Evolutionary conservation across 2,113 vertebrate genomes (phyloP).

Genomic region (Myiagra hebetior): DNA sequence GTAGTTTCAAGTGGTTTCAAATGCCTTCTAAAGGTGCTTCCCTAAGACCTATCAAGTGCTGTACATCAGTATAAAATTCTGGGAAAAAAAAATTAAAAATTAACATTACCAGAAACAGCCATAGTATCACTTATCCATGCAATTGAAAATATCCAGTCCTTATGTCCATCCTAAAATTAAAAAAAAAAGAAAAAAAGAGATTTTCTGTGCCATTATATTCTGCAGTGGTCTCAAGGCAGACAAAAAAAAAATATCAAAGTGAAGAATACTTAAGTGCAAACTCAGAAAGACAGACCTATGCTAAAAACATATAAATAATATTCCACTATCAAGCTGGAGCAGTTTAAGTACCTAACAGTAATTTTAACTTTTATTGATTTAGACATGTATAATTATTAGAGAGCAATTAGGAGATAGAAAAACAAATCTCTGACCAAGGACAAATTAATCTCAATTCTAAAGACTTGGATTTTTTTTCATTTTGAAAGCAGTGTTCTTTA

Average conservation of each 20-base stretch:
- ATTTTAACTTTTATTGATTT: background rate
- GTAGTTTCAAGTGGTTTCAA: background rate
- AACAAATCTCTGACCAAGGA: background rate
- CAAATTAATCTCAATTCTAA: background rate
- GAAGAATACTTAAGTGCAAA: background rate
- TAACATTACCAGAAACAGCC: slow-evolving; percentile 90
- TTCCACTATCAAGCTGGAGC: background rate
- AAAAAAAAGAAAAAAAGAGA: background rate
- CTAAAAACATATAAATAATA: background rate
- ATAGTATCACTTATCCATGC: slow-evolving; percentile 97
- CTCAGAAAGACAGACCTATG: background rate
- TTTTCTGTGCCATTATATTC: background rate
- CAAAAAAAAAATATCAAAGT: background rate
- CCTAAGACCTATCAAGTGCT: background rate
- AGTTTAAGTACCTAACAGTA: background rate
- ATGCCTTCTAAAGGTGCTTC: background rate
- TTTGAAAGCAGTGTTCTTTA: background rate
- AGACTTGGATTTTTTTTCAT: background rate
- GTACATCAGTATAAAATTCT: background rate
- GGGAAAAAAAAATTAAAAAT: background rate
- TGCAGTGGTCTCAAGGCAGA: background rate
- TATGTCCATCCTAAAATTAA: slow-evolving; percentile 89
- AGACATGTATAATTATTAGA: background rate
- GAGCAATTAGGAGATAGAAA: background rate
- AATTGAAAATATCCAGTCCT: slow-evolving; percentile 99